Evolutionary conservation across 92 coral and sea anemone genomes (phyloP).

Genomic region (Paramuricea clavata): DNA sequence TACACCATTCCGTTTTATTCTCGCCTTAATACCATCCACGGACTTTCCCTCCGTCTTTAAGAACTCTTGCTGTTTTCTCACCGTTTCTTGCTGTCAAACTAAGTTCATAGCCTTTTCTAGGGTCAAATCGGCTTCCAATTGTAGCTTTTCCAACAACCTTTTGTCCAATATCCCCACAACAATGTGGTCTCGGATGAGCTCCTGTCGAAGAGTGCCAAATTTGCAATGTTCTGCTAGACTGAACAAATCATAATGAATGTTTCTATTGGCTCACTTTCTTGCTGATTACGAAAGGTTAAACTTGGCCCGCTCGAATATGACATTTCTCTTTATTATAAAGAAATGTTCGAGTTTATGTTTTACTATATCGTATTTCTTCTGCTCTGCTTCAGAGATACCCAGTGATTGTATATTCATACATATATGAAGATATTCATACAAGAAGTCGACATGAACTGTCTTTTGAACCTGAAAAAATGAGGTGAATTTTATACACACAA

Average conservation of each 20-base stretch:
- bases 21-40: not conserved
- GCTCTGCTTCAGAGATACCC: not conserved
- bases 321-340: slow-evolving; percentile 52
- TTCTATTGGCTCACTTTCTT: not conserved
- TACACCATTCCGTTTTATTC: not conserved
- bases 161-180: slow-evolving; percentile 3
- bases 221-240: not conserved
- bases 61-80: slow-evolving; percentile 7
- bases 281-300: not conserved
- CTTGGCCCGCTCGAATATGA: slow-evolving; percentile 53
- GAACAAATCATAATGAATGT: not conserved
- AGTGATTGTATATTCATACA: not conserved
- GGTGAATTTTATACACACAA: too few relatives aligned
- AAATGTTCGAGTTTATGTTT: slow-evolving; percentile 36
- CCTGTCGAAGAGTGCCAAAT: not conserved
- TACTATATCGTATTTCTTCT: not conserved
- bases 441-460: too few relatives aligned
- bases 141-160: slow-evolving; percentile 4
- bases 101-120: not conserved
- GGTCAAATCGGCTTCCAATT: not conserved
- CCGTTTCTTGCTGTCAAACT: slow-evolving; percentile 11
- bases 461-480: too few relatives aligned
- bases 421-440: too few relatives aligned
- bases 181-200: not conserved
- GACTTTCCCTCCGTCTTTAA: not conserved